phyloP scores from a whole-genome alignment of 2,888 invertebrate genomes.

The Rhingia rostrata region DNA sequence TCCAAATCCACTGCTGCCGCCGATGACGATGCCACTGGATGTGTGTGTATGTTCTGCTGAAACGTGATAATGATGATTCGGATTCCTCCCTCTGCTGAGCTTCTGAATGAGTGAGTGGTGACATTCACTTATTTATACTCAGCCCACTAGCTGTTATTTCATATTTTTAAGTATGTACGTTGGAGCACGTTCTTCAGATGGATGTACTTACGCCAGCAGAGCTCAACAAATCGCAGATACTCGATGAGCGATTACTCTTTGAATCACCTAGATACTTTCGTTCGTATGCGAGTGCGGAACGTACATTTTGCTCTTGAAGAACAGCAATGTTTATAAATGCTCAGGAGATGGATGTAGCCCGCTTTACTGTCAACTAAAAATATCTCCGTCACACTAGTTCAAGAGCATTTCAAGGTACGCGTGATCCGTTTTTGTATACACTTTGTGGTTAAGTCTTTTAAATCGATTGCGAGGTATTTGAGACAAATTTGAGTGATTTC shows the following conservation, averaged over 20 bases:
- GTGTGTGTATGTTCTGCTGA: constrained; percentile 26
- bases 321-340: constrained; percentile 30
- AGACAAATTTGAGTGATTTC: constrained; percentile 32
- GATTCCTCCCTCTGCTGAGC: constrained; percentile 18
- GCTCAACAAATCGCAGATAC: constrained; percentile 48
- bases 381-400: constrained; percentile 62
- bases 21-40: constrained; percentile 1
- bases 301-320: constrained; percentile 35
- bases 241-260: constrained; percentile 34
- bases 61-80: constrained; percentile 50
- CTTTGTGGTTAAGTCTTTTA: constrained; percentile 33
- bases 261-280: constrained; percentile 38
- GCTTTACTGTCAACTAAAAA: constrained; percentile 61
- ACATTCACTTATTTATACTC: constrained; percentile 59
- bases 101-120: constrained; percentile 51
- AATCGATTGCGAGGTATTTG: constrained; percentile 2
- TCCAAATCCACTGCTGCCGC: constrained; percentile 36
- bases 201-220: constrained; percentile 38
- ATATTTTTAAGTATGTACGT: constrained; percentile 41
- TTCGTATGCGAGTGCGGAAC: background rate
- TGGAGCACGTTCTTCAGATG: constrained; percentile 59
- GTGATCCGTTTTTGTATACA: constrained; percentile 9
- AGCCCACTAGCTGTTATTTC: constrained; percentile 30
- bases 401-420: constrained; percentile 69
- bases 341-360: constrained; percentile 49